Percentiles rank a stretch among this genome's conserved stretches.
Conservation (phyloP, 30 jellyfish, hydroid and myxozoan genomes). For the Chironex yamaguchii region DNA sequence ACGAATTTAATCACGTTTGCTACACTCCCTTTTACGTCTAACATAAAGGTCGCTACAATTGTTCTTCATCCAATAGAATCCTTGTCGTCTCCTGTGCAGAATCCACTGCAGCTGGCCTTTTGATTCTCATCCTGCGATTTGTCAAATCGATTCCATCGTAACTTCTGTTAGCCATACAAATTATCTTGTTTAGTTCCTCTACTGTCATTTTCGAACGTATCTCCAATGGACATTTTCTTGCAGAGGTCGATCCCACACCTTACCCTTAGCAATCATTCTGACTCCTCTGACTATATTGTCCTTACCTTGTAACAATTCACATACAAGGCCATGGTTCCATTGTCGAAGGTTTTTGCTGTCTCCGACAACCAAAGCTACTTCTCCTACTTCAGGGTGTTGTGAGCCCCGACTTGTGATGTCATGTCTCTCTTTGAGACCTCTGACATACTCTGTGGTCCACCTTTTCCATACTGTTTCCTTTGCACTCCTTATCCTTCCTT, state of each 20-base stretch:
- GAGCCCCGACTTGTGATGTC: slow-evolving; percentile 41
- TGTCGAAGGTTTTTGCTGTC: slow-evolving; percentile 50
- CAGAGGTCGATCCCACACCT: slow-evolving; percentile 55
- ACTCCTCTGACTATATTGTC: slow-evolving; percentile 43
- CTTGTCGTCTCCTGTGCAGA: no score
- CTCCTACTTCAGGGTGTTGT: slow-evolving; percentile 52
- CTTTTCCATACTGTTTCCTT: no score
- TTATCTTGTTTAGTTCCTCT: slow-evolving; percentile 39
- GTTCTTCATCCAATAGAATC: no score
- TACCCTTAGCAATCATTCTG: slow-evolving; percentile 25
- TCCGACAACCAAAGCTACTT: slow-evolving; percentile 46
- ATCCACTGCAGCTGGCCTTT: no score
- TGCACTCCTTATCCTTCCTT: no score
- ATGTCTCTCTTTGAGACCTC: slow-evolving; percentile 58
- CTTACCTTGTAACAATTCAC: slow-evolving; percentile 48
- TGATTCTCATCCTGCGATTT: no score
- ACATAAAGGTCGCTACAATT: no score
- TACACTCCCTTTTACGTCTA: no score
- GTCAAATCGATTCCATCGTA: no score
- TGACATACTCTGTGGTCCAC: slow-evolving; percentile 55
- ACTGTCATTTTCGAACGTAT: slow-evolving; percentile 33
- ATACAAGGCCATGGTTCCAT: slow-evolving; percentile 59
- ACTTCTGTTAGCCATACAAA: no score
- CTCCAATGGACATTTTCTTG: slow-evolving; percentile 56
- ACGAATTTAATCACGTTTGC: no score